Evolutionary conservation across 2,797 vertebrate species (phyloP).

Genomic region (Bucorvus abyssinicus): DNA sequence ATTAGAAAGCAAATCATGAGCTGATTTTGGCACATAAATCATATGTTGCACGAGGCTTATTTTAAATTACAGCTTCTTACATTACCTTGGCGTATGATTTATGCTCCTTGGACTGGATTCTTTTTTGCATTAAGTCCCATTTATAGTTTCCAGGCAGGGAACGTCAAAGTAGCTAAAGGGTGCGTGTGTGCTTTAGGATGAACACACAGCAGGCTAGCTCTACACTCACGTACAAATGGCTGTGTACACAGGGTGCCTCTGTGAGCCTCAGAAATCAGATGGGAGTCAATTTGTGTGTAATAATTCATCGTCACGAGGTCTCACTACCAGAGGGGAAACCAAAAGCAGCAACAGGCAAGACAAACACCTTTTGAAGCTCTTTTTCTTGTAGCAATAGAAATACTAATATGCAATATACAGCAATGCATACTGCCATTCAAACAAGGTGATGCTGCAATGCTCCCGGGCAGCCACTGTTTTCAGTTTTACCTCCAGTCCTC

Average conservation of each 20-base stretch:
- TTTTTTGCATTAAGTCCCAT: background rate
- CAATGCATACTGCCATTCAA: background rate
- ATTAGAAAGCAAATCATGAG: background rate
- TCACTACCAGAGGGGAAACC: background rate
- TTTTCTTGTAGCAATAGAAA: background rate
- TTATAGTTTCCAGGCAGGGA: background rate
- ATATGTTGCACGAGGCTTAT: background rate
- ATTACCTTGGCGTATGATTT: background rate
- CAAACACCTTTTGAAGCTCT: background rate
- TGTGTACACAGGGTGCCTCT: background rate
- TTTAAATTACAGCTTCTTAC: slow-evolving; percentile 19
- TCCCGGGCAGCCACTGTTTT: background rate
- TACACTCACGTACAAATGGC: background rate
- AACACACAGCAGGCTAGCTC: background rate
- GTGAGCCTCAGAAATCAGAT: background rate
- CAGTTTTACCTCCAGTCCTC: slow-evolving; percentile 93
- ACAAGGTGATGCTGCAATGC: background rate
- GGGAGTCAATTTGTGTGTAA: background rate
- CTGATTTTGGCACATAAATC: background rate
- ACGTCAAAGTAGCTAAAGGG: background rate
- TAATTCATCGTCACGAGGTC: background rate
- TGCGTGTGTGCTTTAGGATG: background rate
- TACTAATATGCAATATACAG: background rate
- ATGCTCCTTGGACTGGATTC: background rate
- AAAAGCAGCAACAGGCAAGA: background rate